A percentile compares a stretch with the other conserved stretches of the same genome.
Conservation (phyloP, 2,797 vertebrate species). For the Hyperoplus immaculatus region DNA sequence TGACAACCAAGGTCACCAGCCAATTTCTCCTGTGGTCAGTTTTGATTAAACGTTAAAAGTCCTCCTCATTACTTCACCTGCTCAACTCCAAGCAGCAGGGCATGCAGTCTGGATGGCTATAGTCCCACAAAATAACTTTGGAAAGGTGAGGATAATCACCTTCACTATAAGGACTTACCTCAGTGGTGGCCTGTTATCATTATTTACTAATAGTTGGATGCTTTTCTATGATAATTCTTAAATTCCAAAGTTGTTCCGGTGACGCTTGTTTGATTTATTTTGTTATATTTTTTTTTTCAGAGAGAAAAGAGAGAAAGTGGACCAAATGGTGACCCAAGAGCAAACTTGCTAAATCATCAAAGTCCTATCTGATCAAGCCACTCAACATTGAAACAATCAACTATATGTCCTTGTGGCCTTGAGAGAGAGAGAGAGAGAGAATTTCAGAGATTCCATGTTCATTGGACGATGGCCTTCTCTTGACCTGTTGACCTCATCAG, state of each 20-base stretch:
- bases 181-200: neutral
- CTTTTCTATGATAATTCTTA: neutral
- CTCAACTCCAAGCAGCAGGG: constrained; percentile 11
- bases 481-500: constrained; percentile 54
- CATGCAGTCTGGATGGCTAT: neutral
- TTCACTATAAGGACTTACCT: neutral
- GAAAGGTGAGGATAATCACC: constrained; percentile 30
- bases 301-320: constrained; percentile 31
- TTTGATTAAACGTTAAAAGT: constrained; percentile 42
- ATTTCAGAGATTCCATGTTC: neutral
- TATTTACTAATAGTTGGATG: neutral
- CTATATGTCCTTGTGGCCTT: constrained; percentile 2
- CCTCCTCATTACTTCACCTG: constrained; percentile 29
- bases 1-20: constrained; percentile 39
- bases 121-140: neutral
- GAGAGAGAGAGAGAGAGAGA: neutral
- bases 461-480: constrained; percentile 25
- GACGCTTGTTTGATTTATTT: constrained; percentile 21
- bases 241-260: constrained; percentile 10
- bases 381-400: constrained; percentile 5
- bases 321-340: constrained; percentile 54
- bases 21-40: constrained; percentile 18
- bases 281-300: constrained; percentile 62
- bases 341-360: constrained; percentile 45
- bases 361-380: constrained; percentile 27